phyloP scores from a whole-genome alignment of 2,888 invertebrate species.

The Agrilus biguttatus region DNA sequence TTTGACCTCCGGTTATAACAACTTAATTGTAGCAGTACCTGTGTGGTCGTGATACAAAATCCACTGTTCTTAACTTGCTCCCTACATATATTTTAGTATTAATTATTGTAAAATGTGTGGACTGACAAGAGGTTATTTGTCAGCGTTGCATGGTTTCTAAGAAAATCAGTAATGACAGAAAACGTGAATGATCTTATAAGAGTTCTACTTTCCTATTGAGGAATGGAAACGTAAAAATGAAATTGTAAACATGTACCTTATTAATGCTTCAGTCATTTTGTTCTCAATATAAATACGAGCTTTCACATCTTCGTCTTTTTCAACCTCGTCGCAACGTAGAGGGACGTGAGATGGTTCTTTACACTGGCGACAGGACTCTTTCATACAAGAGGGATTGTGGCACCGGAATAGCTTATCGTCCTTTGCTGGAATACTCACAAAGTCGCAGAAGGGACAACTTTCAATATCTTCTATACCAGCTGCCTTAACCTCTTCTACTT shows the following conservation, averaged over 20 bases:
- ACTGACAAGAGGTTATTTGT: too few species aligned
- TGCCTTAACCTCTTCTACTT: slow-evolving; percentile 36
- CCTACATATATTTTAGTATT: too few species aligned
- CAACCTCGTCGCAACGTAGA: slow-evolving; percentile 34
- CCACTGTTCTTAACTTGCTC: too few species aligned
- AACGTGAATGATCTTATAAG: neutral
- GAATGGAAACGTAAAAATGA: too few species aligned
- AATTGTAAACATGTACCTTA: slow-evolving; percentile 17
- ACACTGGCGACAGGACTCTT: slow-evolving; percentile 40
- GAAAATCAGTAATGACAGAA: neutral
- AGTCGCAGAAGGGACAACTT: slow-evolving; percentile 42
- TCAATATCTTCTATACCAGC: slow-evolving; percentile 39
- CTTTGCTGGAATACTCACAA: slow-evolving; percentile 33
- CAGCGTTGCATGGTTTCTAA: too few species aligned
- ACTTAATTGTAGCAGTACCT: too few species aligned
- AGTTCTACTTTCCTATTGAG: too few species aligned
- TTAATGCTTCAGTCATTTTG: slow-evolving; percentile 37
- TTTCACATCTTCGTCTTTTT: slow-evolving; percentile 31
- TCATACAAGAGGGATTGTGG: slow-evolving; percentile 37
- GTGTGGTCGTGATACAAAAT: too few species aligned
- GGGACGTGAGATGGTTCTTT: slow-evolving; percentile 39
- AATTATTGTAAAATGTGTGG: too few species aligned
- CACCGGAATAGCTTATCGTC: slow-evolving; percentile 36
- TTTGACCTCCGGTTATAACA: too few species aligned
- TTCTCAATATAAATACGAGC: slow-evolving; percentile 38